Base-by-base conservation (phyloP, 2,888 invertebrate genomes). In the Coleophora flavipennella region DNA sequence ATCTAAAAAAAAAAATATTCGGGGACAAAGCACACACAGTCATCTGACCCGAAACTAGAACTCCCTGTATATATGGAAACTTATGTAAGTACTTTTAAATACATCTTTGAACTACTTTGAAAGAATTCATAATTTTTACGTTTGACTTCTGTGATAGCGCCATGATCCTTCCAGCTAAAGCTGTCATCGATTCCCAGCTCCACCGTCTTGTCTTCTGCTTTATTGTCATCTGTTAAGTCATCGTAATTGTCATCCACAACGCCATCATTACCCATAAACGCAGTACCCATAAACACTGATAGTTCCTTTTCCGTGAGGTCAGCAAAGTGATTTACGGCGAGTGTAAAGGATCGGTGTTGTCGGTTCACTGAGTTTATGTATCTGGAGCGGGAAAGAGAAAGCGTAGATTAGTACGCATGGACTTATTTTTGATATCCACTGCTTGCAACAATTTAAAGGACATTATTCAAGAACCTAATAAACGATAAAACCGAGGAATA, bases 111-210 rank as follows among this genome's bases (percentile, higher is more conserved):
- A n/a, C n/a, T n/a, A n/a, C n/a, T n/a, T n/a, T n/a, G n/a, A n/a
- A n/a, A n/a, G n/a, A n/a, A n/a, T n/a, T n/a, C n/a, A n/a, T 20
- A 20, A 20, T 20, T 20, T 20, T 29, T 34, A 48, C 50, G 48
- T 47, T 50, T 50, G 3, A 48, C 41, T n/a, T 40, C 28, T 8
- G 44, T 43, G 2, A 45, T 34, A 8, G 46, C 50, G 11, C 39
- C 38, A 35, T 31, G 40, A 12, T 38, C 32, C 10, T 42, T 44
- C 50, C 50, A 50, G 36, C 46, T 45, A 40, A 50, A 44, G 12
- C 13, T 11, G 8, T 9, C 29, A 8, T 35, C 32, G 3, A 11
- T 13, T 25, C n/a, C 32, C 8, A 26, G 31, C 8, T 31, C 14
- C 6, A 8, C 10, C 20, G 25, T 13, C 6, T 12, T 3, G 13